Percentiles rank a stretch among this genome's conserved stretches.
Evolutionary conservation across 2,113 vertebrate genomes (phyloP).

Genomic region (Pachycephala philippinensis): DNA sequence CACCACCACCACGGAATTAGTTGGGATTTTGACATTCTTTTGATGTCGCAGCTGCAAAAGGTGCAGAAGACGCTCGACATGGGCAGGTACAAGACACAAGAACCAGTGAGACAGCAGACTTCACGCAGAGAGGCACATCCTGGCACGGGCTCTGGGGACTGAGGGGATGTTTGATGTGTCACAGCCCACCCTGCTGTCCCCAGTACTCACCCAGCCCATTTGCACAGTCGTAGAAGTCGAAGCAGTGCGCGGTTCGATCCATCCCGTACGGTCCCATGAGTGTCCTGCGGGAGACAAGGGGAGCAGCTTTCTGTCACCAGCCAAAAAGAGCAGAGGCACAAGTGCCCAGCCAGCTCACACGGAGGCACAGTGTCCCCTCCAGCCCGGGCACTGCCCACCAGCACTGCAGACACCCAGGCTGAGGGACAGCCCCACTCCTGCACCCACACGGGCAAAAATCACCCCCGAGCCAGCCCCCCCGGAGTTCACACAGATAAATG

Average conservation of each 20-base stretch:
- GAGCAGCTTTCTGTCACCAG: not conserved
- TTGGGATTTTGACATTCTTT: not conserved
- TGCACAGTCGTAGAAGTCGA: slow-evolving; percentile 86
- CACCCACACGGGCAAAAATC: not conserved
- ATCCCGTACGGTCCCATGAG: slow-evolving; percentile 88
- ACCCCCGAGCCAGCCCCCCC: not conserved
- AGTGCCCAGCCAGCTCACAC: not conserved
- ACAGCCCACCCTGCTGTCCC: not conserved
- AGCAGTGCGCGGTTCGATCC: slow-evolving; percentile 79
- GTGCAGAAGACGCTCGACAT: not conserved
- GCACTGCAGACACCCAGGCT: rapidly evolving
- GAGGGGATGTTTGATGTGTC: rapidly evolving
- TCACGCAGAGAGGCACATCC: not conserved
- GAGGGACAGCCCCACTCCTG: not conserved
- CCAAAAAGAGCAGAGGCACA: rapidly evolving
- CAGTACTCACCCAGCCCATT: slow-evolving; percentile 83
- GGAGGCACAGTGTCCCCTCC: not conserved
- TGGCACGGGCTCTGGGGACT: rapidly evolving
- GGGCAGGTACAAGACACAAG: not conserved
- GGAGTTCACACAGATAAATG: not conserved
- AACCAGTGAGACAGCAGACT: not conserved
- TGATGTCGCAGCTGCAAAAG: not conserved
- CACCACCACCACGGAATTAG: not conserved
- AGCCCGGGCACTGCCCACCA: rapidly evolving
- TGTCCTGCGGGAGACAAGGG: slow-evolving; percentile 73